A percentile compares a stretch with the other conserved stretches of the same genome.
phyloP scores from a whole-genome alignment of 2,888 invertebrate genomes.

The Eilema griseolum region DNA sequence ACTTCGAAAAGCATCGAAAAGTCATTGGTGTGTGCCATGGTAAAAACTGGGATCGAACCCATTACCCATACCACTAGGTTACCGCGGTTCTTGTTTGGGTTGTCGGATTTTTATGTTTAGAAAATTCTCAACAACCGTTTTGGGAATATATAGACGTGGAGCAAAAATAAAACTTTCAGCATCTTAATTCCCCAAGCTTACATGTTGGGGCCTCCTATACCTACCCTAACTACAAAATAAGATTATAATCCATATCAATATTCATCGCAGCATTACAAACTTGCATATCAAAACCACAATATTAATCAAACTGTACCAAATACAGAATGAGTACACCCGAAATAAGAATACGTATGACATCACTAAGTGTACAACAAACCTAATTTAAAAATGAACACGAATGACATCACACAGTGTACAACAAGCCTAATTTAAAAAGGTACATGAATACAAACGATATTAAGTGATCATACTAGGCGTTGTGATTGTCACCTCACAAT shows the following conservation, averaged over 20 bases:
- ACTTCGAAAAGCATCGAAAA: too few relatives aligned
- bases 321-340: conserved; percentile 17
- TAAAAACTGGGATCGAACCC: too few relatives aligned
- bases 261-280: background rate
- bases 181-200: too few relatives aligned
- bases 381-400: background rate
- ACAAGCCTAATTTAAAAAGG: conserved; percentile 44
- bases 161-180: too few relatives aligned
- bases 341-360: conserved; percentile 21
- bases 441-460: conserved; percentile 49
- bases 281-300: conserved; percentile 5
- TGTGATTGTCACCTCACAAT: conserved; percentile 59
- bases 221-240: background rate
- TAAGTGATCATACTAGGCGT: conserved; percentile 53
- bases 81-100: too few relatives aligned
- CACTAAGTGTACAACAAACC: conserved; percentile 20
- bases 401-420: conserved; percentile 28
- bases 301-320: background rate
- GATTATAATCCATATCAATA: background rate
- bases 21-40: too few relatives aligned
- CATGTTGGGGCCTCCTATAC: background rate
- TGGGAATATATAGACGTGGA: too few relatives aligned
- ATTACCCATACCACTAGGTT: too few relatives aligned
- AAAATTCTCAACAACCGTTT: too few relatives aligned
- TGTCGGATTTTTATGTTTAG: too few relatives aligned